Evolutionary conservation across 2,888 invertebrate species (phyloP).

Genomic region (Halocaridina rubra): DNA sequence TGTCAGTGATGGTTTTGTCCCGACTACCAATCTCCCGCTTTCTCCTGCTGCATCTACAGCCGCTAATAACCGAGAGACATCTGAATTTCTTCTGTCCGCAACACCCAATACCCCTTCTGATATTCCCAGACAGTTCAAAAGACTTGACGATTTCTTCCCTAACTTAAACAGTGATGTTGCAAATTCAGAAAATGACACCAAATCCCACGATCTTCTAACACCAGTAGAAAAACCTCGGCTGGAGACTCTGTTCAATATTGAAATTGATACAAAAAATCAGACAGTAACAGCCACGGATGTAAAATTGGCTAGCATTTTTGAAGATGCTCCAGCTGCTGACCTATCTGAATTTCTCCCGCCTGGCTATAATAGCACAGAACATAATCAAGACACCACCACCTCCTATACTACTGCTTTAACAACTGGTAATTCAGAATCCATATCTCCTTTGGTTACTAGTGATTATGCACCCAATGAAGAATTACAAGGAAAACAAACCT

Average conservation of each 20-base stretch:
- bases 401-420: not conserved
- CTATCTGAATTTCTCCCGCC: not conserved
- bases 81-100: not conserved
- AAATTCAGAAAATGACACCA: not conserved
- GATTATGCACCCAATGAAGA: conserved; percentile 18
- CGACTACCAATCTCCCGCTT: conserved; percentile 3
- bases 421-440: not conserved
- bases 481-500: too few relatives aligned
- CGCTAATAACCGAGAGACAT: not conserved
- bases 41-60: not conserved
- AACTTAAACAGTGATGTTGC: not conserved
- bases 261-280: conserved; percentile 44
- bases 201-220: not conserved
- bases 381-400: not conserved
- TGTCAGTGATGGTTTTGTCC: conserved; percentile 13
- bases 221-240: conserved; percentile 11
- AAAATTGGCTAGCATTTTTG: not conserved
- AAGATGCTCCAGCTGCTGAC: not conserved
- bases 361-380: not conserved
- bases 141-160: not conserved
- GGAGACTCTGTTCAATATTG: conserved; percentile 46
- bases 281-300: conserved; percentile 40
- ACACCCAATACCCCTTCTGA: conserved; percentile 22
- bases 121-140: conserved; percentile 26
- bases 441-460: conserved; percentile 16